Base-by-base conservation (phyloP, 2,888 invertebrate genomes). In the Lithosia quadra region DNA sequence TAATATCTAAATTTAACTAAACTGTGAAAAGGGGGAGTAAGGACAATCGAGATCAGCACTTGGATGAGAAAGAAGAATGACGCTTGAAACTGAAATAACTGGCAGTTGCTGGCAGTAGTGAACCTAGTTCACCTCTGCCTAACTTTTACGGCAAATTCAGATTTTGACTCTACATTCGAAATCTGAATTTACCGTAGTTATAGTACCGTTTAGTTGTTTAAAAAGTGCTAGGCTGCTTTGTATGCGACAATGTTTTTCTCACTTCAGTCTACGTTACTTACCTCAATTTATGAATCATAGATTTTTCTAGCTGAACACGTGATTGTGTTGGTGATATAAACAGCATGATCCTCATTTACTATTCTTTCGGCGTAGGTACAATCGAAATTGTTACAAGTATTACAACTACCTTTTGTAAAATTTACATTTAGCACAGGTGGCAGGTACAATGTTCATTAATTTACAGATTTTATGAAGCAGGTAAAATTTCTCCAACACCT, bases 251-350 rank as follows among this genome's bases (percentile, higher is more conserved):
- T 39, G 61, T 61, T 61, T 43, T 39, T 9, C 21, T 21, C 10
- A 21, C 9, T 22, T 55, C 24, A n/a, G n/a, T n/a, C n/a, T n/a
- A n/a, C n/a, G n/a, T n/a, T n/a, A 61, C 22, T 9, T 61, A 24
- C 21, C 21, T 21, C 53, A 61, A 61, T 61, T 61, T 43, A 61
- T 61, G 43, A 58, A 56, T 69, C 65, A 55, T 65, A 69, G 67
- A 68, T 33, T 58, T 33, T 43, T 61, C 56, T 66, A 63, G 56
- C 65, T 33, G 8, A 10, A 15, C 49, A 43, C 61, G 61, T 61
- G 43, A 61, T 59, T 53, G 65, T 34, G 11, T 43, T 61, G 39
- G 18, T 61, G 18, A 43, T 18, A 43, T 43, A 61, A 24, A 61
- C 43, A 39, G 10, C 1, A 33, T 24, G 10, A 24, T 61, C 10